Conservation (phyloP, 2,113 vertebrate genomes). For the Entomyzon cyanotis region DNA sequence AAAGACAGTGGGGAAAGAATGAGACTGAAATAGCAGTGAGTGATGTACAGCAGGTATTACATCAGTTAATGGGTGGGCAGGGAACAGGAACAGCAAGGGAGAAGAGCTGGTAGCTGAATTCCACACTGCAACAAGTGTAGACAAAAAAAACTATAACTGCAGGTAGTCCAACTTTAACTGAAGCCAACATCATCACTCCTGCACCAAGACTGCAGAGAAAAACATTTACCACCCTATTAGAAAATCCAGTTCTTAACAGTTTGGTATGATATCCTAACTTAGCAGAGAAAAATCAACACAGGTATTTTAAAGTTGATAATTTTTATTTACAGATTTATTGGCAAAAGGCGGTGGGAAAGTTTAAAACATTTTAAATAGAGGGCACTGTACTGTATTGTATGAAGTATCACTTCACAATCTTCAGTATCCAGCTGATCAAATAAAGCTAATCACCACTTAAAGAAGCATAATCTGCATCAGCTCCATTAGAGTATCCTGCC, state of each 20-base stretch:
- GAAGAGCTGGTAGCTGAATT: not conserved
- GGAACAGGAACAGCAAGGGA: not conserved
- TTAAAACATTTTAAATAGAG: conserved; percentile 68
- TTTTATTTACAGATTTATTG: conserved; percentile 83
- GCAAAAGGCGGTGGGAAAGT: conserved; percentile 64
- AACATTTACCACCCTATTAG: not conserved
- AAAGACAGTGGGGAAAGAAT: not conserved
- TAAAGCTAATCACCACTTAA: conserved; percentile 54
- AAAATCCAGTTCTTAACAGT: not conserved
- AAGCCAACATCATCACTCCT: not conserved
- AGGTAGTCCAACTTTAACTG: not conserved
- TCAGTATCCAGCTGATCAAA: conserved; percentile 48
- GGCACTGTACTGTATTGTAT: not conserved
- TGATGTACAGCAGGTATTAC: not conserved
- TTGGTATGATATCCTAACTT: not conserved
- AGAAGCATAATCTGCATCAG: conserved; percentile 41
- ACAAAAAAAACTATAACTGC: not conserved
- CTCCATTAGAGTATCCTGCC: conserved; percentile 47
- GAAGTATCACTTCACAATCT: conserved; percentile 47
- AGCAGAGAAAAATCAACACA: conserved; percentile 56
- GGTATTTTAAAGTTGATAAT: conserved; percentile 61
- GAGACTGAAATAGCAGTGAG: not conserved
- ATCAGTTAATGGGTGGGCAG: not conserved
- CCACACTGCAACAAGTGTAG: not conserved
- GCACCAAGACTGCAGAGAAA: not conserved